Evolutionary conservation across 2,797 vertebrate genomes (phyloP).

Genomic region (Clarias pachynema): DNA sequence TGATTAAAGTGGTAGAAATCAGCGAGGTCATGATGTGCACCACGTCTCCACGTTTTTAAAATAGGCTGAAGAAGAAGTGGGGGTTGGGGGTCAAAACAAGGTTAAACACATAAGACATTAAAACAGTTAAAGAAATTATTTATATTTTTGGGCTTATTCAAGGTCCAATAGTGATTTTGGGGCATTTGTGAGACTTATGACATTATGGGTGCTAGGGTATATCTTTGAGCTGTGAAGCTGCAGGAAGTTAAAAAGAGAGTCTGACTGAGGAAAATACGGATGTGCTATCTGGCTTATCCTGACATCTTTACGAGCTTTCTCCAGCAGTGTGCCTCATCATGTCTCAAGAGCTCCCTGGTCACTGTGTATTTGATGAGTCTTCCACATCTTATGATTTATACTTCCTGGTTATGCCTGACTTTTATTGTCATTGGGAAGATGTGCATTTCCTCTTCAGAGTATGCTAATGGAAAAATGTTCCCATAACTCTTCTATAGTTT

Average conservation of each 20-base stretch:
- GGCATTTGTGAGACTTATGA: background rate
- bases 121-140: background rate
- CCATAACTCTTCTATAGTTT: constrained; percentile 15
- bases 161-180: background rate
- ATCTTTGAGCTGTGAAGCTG: background rate
- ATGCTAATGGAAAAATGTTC: constrained; percentile 35
- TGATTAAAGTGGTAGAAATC: constrained; percentile 42
- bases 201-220: background rate
- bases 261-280: constrained; percentile 21
- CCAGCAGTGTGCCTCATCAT: constrained; percentile 41
- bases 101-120: background rate
- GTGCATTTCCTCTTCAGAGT: constrained; percentile 39
- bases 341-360: constrained; percentile 32
- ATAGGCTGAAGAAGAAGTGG: constrained; percentile 5
- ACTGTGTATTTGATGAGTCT: constrained; percentile 42
- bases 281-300: constrained; percentile 41
- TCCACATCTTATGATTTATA: constrained; percentile 47
- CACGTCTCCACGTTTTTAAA: constrained; percentile 37
- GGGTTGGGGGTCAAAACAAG: background rate
- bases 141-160: background rate
- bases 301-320: constrained; percentile 38
- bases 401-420: constrained; percentile 44
- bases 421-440: constrained; percentile 48
- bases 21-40: constrained; percentile 17
- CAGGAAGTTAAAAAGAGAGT: background rate